Evolutionary conservation across 2,888 invertebrate species (phyloP), one percentile per base, ranked within the genome.

Genomic region (Acanthosoma haemorrhoidale): DNA sequence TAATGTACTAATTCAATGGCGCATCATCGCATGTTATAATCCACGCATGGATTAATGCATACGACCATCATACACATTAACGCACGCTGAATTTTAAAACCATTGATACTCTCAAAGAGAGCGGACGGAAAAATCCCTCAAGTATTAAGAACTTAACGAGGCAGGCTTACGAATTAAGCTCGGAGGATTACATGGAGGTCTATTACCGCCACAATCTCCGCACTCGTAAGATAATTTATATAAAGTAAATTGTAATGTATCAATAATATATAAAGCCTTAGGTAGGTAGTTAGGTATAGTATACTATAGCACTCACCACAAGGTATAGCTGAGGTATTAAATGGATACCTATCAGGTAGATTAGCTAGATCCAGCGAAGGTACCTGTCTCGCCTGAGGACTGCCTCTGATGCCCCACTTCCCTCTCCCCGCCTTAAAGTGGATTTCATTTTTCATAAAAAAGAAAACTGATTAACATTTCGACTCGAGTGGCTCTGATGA

Each of bases 391-490:
- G 13, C 29, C 51, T 51, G 25, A 25, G 51, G 13, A 25, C 1
- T 51, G n/a, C n/a, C n/a, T n/a, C n/a, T n/a, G n/a, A n/a, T n/a
- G n/a, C 41, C 8, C 4, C 4, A 34, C 36, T 36, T 18, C 61
- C 61, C 38, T 61, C 36, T 36, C 36, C 18, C 61, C n/a, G 34
- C 18, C 21, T 60, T 60, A 61, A 59, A 61, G 61, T 15, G 34
- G 36, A 61, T 61, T 61, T 36, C 21, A 3, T 38, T 38, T 32
- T 3, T 18, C 38, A 18, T 21, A 38, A 61, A 38, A 38, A 32
- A 59, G 29, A 59, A 9, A 34, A 34, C 6, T 16, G 61, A 61
- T 61, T 61, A 61, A 2, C n/a, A n/a, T 21, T 61, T 36, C 18
- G 25, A 18, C 15, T 61, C 13, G 38, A 61, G 38, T 38, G 21